phyloP scores from a whole-genome alignment of 2,888 invertebrate species.

The Latheticus oryzae region DNA sequence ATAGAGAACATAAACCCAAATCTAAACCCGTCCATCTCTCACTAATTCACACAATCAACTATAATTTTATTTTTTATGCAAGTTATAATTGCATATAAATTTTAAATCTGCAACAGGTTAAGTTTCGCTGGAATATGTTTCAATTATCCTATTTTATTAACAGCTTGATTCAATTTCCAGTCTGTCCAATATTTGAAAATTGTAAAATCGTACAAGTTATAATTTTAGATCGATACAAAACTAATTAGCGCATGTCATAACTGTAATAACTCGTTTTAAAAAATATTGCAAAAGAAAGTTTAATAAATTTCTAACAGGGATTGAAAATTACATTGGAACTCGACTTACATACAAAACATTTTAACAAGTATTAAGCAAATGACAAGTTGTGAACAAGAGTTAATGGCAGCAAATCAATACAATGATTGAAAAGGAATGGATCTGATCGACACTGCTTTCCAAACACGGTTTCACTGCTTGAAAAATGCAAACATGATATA shows the following conservation, averaged over 20 bases:
- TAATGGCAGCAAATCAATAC: conserved; percentile 21
- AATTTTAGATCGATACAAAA: too few species aligned
- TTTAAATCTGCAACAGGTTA: too few species aligned
- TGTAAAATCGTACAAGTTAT: too few species aligned
- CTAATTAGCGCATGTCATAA: not conserved
- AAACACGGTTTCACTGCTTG: conserved; percentile 3
- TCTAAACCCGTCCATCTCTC: too few species aligned
- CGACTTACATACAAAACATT: conserved; percentile 21
- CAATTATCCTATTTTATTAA: too few species aligned
- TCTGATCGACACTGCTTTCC: conserved; percentile 4
- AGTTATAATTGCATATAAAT: too few species aligned
- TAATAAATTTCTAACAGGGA: conserved; percentile 5
- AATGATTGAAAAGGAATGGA: conserved; percentile 17
- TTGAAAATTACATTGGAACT: not conserved
- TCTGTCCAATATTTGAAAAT: too few species aligned
- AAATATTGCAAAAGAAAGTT: conserved; percentile 6
- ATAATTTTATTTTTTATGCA: too few species aligned
- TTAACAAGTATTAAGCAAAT: conserved; percentile 21
- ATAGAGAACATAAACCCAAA: too few species aligned
- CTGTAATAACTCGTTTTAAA: not conserved
- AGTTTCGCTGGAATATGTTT: too few species aligned
- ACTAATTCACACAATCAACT: too few species aligned
- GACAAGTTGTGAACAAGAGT: conserved; percentile 17
- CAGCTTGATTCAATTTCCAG: too few species aligned
- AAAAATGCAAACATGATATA: conserved; percentile 10